phyloP scores from a whole-genome alignment of 2,888 invertebrate species.

The Drosophila prolongata region DNA sequence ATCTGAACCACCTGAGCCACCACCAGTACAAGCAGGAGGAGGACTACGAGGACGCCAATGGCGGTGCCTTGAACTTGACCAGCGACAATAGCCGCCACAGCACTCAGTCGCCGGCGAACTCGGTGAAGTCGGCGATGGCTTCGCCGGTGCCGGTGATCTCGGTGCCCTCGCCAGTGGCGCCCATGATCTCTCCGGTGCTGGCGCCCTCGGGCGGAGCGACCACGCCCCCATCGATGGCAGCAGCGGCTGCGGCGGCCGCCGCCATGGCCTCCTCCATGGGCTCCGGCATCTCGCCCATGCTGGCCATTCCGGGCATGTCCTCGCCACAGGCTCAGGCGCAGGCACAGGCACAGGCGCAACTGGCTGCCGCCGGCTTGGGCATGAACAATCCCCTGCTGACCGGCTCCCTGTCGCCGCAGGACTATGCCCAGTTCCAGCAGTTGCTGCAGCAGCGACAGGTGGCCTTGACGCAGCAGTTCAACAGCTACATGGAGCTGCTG shows the following conservation, averaged over 20 bases:
- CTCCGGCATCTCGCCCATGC: conserved; percentile 63
- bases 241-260: conserved; percentile 48
- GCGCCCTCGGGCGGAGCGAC: conserved; percentile 32
- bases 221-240: conserved; percentile 54
- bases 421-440: conserved; percentile 82
- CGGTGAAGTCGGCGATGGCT: conserved; percentile 57
- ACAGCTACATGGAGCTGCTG: conserved; percentile 83
- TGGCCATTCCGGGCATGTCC: conserved; percentile 68
- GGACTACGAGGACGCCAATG: conserved; percentile 79
- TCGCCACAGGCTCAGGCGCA: conserved; percentile 70
- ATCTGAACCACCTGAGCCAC: conserved; percentile 52
- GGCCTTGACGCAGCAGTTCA: conserved; percentile 84
- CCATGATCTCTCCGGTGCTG: conserved; percentile 47
- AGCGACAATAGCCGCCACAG: conserved; percentile 83
- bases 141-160: conserved; percentile 44
- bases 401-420: conserved; percentile 79
- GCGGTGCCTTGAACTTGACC: conserved; percentile 82
- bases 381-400: conserved; percentile 71
- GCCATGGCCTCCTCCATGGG: conserved; percentile 54
- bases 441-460: conserved; percentile 83
- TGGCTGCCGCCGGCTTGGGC: conserved; percentile 72
- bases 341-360: conserved; percentile 65
- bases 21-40: conserved; percentile 69
- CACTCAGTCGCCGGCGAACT: conserved; percentile 77
- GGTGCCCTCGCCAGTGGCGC: conserved; percentile 44